phyloP scores from a whole-genome alignment of 2,797 vertebrate genomes.

The Scolopax bukidnonensis region DNA sequence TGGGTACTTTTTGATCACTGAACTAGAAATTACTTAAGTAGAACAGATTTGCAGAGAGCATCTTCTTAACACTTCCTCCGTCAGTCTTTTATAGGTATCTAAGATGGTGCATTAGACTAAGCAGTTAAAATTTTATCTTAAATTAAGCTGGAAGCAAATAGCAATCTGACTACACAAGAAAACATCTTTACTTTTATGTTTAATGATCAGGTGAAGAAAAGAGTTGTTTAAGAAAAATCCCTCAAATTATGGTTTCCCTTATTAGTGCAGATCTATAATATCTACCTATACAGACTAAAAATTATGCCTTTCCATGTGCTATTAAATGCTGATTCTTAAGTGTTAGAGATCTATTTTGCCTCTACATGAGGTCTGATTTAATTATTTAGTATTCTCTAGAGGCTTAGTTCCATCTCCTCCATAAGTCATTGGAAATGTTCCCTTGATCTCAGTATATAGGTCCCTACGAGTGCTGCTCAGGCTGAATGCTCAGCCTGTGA shows the following conservation, averaged over 20 bases:
- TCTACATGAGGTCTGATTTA: conserved; percentile 35
- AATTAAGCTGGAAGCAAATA: conserved; percentile 41
- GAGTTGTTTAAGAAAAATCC: conserved; percentile 37
- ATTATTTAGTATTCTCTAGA: conserved; percentile 53
- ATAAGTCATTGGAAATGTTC: conserved; percentile 41
- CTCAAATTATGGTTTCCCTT: conserved; percentile 12
- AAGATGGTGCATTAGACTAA: neutral
- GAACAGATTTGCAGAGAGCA: conserved; percentile 14
- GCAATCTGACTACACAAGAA: neutral
- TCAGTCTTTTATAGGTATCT: neutral
- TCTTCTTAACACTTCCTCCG: neutral
- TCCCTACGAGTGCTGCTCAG: neutral
- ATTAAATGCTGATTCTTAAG: conserved; percentile 34
- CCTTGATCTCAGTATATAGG: neutral
- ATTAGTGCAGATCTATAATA: conserved; percentile 24
- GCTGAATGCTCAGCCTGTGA: neutral
- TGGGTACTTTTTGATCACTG: neutral
- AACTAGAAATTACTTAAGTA: neutral
- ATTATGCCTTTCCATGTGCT: conserved; percentile 18
- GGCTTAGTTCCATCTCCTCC: conserved; percentile 18
- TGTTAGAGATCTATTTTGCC: conserved; percentile 5
- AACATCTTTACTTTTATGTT: conserved; percentile 36
- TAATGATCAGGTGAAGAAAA: conserved; percentile 20
- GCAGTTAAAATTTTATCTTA: conserved; percentile 45
- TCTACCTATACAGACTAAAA: neutral